Conservation (phyloP, 1,140 invertebrate genomes). For the Procambarus virginalis region DNA sequence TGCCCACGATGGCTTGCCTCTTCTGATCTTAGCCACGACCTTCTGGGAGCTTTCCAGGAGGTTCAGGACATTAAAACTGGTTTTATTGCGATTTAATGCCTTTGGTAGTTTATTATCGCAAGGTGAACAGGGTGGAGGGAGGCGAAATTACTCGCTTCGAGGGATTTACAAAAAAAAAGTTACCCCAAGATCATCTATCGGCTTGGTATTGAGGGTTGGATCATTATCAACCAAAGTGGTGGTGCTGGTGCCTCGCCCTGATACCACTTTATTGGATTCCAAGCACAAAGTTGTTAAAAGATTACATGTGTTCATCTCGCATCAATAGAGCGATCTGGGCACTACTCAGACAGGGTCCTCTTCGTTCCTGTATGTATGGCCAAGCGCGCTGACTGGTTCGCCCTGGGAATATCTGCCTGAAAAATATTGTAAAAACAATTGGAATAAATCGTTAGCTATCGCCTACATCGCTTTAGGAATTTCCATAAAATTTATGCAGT, state of each 20-base stretch:
- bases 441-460: constrained; percentile 30
- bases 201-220: constrained; percentile 3
- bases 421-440: constrained; percentile 39
- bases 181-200: constrained; percentile 34
- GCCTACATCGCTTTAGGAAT: constrained; percentile 42
- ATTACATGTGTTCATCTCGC: neutral
- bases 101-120: constrained; percentile 51
- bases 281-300: neutral
- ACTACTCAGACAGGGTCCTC: too few species aligned
- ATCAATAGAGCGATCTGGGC: neutral
- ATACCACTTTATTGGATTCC: neutral
- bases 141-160: constrained; percentile 50
- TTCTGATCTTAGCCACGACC: constrained; percentile 22
- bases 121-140: constrained; percentile 40
- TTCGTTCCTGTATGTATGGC: too few species aligned
- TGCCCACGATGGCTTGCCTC: constrained; percentile 6
- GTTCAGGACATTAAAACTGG: constrained; percentile 61
- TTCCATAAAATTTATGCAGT: constrained; percentile 46
- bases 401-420: neutral
- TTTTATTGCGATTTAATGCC: constrained; percentile 66
- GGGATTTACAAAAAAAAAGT: constrained; percentile 3
- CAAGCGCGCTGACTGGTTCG: neutral
- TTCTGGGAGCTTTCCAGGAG: constrained; percentile 60
- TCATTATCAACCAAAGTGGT: constrained; percentile 28
- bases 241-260: constrained; percentile 18